Evolutionary conservation across 2,797 vertebrate genomes (phyloP).

Genomic region (Cyprinella venusta): DNA sequence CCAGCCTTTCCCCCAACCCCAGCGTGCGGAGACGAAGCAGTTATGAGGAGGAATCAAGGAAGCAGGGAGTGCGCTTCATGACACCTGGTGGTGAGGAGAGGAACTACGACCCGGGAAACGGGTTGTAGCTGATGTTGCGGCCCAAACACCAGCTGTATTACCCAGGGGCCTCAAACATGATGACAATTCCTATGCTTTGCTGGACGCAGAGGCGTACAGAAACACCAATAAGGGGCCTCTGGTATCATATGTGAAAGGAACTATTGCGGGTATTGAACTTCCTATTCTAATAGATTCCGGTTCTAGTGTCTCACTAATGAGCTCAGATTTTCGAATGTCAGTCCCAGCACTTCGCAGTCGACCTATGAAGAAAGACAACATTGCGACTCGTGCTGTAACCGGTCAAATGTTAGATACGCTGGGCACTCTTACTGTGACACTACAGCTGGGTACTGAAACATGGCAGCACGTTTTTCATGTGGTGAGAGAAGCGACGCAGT

Average conservation of each 20-base stretch:
- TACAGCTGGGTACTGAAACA: too few species aligned
- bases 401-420: neutral
- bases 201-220: neutral
- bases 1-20: too few species aligned
- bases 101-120: too few species aligned
- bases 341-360: neutral
- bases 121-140: neutral
- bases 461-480: too few species aligned
- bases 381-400: neutral
- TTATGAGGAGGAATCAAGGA: too few species aligned
- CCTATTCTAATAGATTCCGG: neutral
- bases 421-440: too few species aligned
- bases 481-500: too few species aligned
- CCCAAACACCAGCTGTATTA: conserved; percentile 1
- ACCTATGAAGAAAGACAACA: neutral
- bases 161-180: neutral
- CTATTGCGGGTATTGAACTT: neutral
- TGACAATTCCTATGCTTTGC: neutral
- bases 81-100: too few species aligned
- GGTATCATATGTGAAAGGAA: neutral
- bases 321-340: neutral
- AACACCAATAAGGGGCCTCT: neutral
- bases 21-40: too few species aligned
- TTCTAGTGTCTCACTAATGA: neutral
- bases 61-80: too few species aligned